phyloP scores from a whole-genome alignment of 2,888 invertebrate species.

The Sesia bembeciformis region DNA sequence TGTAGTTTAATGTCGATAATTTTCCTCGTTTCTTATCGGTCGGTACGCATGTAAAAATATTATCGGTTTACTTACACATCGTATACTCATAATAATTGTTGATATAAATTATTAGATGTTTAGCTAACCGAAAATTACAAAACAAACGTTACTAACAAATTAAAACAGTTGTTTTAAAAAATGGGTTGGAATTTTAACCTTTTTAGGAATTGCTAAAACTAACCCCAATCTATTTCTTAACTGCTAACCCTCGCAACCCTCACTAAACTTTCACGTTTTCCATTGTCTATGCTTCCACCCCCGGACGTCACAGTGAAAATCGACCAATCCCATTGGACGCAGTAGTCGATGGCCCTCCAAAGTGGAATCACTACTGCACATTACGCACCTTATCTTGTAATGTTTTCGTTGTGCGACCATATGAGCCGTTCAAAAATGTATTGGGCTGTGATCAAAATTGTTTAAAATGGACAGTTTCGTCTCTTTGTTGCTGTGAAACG shows the following conservation, averaged over 20 bases:
- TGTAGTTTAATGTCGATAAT: too few relatives aligned
- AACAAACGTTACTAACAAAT: too few relatives aligned
- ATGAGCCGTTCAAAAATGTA: slow-evolving; percentile 48
- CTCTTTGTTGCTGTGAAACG: slow-evolving; percentile 37
- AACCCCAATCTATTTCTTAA: not conserved
- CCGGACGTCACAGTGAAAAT: slow-evolving; percentile 76
- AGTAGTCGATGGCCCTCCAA: slow-evolving; percentile 61
- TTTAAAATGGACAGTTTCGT: slow-evolving; percentile 47
- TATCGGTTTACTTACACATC: too few relatives aligned
- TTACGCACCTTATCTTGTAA: slow-evolving; percentile 48
- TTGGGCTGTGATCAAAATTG: slow-evolving; percentile 47
- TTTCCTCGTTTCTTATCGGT: too few relatives aligned
- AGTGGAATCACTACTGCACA: slow-evolving; percentile 54
- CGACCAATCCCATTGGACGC: slow-evolving; percentile 76
- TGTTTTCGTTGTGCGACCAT: slow-evolving; percentile 62
- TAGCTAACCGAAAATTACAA: too few relatives aligned
- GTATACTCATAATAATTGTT: too few relatives aligned
- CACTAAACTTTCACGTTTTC: slow-evolving; percentile 25
- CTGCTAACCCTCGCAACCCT: slow-evolving; percentile 30
- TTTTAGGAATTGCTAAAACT: too few relatives aligned
- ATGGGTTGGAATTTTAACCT: too few relatives aligned
- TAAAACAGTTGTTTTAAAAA: too few relatives aligned
- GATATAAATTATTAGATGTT: too few relatives aligned
- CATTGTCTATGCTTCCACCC: slow-evolving; percentile 70
- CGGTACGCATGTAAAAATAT: too few relatives aligned